Evolutionary conservation across 2,113 vertebrate species (phyloP).

Genomic region (Vulpes ferrilata): DNA sequence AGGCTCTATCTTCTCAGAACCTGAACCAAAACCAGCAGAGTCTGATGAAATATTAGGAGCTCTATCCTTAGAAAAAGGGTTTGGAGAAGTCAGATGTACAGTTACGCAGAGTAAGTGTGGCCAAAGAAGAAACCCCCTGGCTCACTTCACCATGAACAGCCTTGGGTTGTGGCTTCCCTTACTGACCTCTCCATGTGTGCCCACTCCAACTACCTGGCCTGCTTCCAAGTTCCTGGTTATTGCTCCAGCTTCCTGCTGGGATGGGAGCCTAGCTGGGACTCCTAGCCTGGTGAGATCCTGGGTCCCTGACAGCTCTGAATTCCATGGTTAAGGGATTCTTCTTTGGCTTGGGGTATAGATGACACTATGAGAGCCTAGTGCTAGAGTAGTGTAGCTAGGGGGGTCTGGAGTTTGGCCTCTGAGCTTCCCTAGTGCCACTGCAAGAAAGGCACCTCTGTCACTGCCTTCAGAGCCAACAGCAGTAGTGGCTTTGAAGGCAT

Average conservation of each 20-base stretch:
- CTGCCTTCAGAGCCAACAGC: not conserved
- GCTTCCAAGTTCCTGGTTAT: not conserved
- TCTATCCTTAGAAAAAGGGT: not conserved
- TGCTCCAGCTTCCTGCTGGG: not conserved
- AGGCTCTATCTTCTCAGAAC: not conserved
- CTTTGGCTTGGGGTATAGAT: not conserved
- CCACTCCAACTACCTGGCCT: not conserved
- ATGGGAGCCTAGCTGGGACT: not conserved
- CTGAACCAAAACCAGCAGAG: not conserved
- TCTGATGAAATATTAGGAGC: not conserved
- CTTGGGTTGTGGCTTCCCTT: not conserved
- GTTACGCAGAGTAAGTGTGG: not conserved
- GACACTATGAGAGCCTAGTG: not conserved
- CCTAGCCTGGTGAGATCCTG: not conserved
- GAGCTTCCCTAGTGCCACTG: not conserved
- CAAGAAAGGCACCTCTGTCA: not conserved
- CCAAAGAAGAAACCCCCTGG: not conserved
- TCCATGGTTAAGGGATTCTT: not conserved
- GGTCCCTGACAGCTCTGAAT: not conserved
- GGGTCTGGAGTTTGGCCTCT: not conserved
- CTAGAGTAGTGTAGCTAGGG: not conserved
- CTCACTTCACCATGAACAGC: not conserved
- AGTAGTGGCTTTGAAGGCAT: not conserved
- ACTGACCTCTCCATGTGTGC: not conserved
- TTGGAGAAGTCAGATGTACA: not conserved